phyloP scores from a whole-genome alignment of 2,888 invertebrate species.

The Cantharis nigra region DNA sequence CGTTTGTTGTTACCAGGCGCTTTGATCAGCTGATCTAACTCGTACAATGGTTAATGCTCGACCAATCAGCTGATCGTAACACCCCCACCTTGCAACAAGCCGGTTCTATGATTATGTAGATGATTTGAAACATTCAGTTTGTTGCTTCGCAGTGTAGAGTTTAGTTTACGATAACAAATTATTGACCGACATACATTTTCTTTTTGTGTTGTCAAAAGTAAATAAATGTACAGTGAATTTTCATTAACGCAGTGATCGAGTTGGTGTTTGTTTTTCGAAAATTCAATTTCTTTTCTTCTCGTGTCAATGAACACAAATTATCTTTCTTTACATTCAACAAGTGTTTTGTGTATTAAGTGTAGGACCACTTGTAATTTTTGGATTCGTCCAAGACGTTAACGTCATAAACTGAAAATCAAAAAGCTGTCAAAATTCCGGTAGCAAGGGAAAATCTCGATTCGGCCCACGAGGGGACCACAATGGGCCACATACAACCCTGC shows the following conservation, averaged over 20 bases:
- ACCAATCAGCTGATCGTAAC: conserved; percentile 40
- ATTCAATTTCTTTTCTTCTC: background rate
- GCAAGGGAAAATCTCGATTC: conserved; percentile 53
- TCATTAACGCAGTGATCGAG: background rate
- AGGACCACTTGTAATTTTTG: conserved; percentile 17
- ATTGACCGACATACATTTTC: background rate
- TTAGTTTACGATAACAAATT: conserved; percentile 25
- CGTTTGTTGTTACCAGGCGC: conserved; percentile 41
- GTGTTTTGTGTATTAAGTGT: conserved; percentile 15
- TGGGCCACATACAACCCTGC: conserved; percentile 56
- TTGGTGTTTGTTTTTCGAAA: background rate
- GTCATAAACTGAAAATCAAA: background rate
- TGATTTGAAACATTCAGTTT: conserved; percentile 24
- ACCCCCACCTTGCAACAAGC: conserved; percentile 17
- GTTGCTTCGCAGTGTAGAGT: conserved; percentile 29
- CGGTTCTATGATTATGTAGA: conserved; percentile 33
- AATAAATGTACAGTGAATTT: conserved; percentile 2
- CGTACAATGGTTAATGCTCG: conserved; percentile 40
- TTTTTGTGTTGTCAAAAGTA: background rate
- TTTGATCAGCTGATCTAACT: conserved; percentile 44
- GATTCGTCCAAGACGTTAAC: conserved; percentile 24
- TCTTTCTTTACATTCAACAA: conserved; percentile 7
- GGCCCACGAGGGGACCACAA: conserved; percentile 54
- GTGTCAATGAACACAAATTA: conserved; percentile 31
- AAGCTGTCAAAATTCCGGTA: conserved; percentile 55